These are phyloP conservation scores for Disparrhopalites patrizii DNA, from an alignment of 2,888 invertebrate genomes.

Conservation along the genomic window DNA sequence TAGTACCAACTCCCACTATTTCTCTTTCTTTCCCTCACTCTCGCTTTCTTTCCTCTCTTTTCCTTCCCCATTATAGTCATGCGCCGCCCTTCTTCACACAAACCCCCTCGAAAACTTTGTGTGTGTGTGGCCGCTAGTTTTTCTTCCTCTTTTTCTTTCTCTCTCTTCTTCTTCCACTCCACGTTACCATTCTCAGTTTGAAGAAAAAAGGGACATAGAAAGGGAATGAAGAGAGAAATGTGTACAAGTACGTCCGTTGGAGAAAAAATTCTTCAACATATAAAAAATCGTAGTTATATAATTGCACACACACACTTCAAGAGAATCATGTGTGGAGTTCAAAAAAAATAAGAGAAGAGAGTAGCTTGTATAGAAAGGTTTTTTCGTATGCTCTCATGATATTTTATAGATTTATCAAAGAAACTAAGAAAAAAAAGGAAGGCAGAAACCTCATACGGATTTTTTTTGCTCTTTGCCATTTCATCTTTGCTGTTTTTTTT, in stretches of 20 bases:
- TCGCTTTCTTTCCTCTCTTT: not conserved
- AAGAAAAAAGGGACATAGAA: no score
- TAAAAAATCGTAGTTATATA: not conserved
- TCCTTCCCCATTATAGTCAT: not conserved
- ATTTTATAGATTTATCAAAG: no score
- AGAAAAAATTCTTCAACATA: not conserved
- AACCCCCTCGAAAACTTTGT: not conserved
- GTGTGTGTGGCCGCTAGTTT: not conserved
- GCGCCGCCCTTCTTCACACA: not conserved
- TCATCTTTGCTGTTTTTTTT: not conserved
- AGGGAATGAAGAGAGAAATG: no score
- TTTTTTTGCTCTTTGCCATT: not conserved
- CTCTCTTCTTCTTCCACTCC: not conserved
- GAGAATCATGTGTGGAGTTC: not conserved
- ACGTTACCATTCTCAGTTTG: no score
- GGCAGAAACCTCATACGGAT: not conserved
- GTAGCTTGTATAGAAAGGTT: not conserved
- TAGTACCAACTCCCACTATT: no score
- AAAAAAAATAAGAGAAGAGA: not conserved
- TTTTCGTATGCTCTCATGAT: not conserved
- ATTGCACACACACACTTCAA: not conserved
- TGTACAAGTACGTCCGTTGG: not conserved
- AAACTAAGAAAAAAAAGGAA: no score
- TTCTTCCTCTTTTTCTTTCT: not conserved
- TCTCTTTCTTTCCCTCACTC: not conserved